Base-by-base conservation (phyloP, 2,113 vertebrate species). In the Picathartes gymnocephalus region DNA sequence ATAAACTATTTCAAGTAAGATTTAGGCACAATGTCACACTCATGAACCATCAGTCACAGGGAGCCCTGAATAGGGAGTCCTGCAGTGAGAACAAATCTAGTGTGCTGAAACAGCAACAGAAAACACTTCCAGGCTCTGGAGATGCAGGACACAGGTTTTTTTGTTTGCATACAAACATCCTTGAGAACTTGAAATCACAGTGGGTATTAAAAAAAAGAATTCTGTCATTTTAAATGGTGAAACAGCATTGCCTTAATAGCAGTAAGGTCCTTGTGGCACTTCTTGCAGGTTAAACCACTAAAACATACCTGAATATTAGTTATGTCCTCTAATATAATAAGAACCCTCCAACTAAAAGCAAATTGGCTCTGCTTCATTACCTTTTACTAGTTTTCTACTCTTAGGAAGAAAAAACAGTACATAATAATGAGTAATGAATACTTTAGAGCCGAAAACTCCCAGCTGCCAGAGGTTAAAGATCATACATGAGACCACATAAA, bases 401-500 rank as follows among this genome's bases (percentile, higher is more conserved):
- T 74, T 72, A 92, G 72, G 56, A 70, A 86, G 92, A 80, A 92
- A 92, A 95, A 92, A 90, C 92, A 80, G 79, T 80, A 44, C 93
- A 77, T 77, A 93, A 82, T 81, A 87, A 83, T 88, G 72, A 96
- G 70, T 60, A 94, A 94, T 83, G 71, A 94, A 56, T 45, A 28
- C 85, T 69, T 86, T 42, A 68, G 87, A 88, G 85, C 7, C 60
- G 42, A 92, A 88, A 92, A 66, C 61, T 86, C 80, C 13, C n/a
- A 42, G 61, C 2, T 69, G 45, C 71, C 74, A 92, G 77, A 90
- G 83, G 87, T 90, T 60, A 73, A 73, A 60, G 90, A 37, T 35
- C 86, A 61, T 15, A 60, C 13, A 93, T 7, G 27, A 25, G 65
- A 79, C 22, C 74, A 62, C 70, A 58, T 37, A 85, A 93, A 86